These are phyloP conservation scores for Anabas testudineus DNA, from an alignment of 2,797 vertebrate genomes.

Conservation along the genomic window DNA sequence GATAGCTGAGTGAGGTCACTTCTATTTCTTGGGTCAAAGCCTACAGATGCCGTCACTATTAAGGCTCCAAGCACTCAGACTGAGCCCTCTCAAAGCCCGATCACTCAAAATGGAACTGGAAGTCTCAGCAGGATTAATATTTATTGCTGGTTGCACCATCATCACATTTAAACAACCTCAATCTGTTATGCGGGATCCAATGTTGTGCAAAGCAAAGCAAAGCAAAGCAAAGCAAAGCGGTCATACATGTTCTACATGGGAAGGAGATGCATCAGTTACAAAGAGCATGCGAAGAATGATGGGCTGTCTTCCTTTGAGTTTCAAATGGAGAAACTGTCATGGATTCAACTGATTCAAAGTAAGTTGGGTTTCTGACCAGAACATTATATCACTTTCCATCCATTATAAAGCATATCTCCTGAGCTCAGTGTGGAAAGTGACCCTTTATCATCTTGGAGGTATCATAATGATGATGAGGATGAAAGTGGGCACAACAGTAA, in stretches of 20 bases:
- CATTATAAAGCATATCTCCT: slow-evolving; percentile 60
- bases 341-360: slow-evolving; percentile 78
- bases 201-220: too few relatives aligned
- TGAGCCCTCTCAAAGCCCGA: slow-evolving; percentile 58
- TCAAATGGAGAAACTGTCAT: slow-evolving; percentile 73
- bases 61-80: slow-evolving; percentile 47
- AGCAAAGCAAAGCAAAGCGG: slow-evolving; percentile 66
- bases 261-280: slow-evolving; percentile 76
- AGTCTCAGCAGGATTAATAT: slow-evolving; percentile 70
- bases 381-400: slow-evolving; percentile 70
- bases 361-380: slow-evolving; percentile 59
- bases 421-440: slow-evolving; percentile 55
- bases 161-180: slow-evolving; percentile 76
- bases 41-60: slow-evolving; percentile 47
- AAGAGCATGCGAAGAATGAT: slow-evolving; percentile 77
- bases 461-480: slow-evolving; percentile 30
- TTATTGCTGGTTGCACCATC: slow-evolving; percentile 73
- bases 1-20: slow-evolving; percentile 48
- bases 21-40: slow-evolving; percentile 60
- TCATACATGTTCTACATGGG: slow-evolving; percentile 71
- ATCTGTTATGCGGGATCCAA: slow-evolving; percentile 71
- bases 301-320: slow-evolving; percentile 70
- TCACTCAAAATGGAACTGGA: slow-evolving; percentile 60
- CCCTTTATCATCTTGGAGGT: slow-evolving; percentile 54
- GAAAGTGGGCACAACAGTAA: slow-evolving; percentile 54